Evolutionary conservation across 2,888 invertebrate genomes (phyloP).

Genomic region (Caenorhabditis drosophilae): DNA sequence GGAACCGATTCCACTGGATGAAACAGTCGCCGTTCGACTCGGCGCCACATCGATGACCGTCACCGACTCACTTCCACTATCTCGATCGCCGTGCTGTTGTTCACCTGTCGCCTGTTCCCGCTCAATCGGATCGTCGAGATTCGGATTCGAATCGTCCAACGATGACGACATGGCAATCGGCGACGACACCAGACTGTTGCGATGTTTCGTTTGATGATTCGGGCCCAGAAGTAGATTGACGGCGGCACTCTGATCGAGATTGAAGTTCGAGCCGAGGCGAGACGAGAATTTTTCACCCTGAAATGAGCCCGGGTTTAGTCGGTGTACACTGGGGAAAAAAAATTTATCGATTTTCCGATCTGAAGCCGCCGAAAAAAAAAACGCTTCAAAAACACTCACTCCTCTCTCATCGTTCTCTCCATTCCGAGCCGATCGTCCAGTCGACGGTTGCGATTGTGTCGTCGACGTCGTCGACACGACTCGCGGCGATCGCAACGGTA

Average conservation of each 20-base stretch:
- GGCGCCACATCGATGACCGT: neutral
- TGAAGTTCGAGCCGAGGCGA: conserved; percentile 46
- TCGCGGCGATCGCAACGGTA: conserved; percentile 24
- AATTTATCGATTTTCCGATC: no score
- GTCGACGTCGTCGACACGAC: neutral
- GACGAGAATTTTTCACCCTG: conserved; percentile 42
- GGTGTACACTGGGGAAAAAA: no score
- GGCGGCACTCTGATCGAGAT: conserved; percentile 34
- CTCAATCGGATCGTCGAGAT: conserved; percentile 13
- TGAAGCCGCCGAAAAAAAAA: no score
- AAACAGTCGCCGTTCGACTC: no score
- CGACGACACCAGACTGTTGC: neutral
- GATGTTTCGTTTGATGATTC: conserved; percentile 5
- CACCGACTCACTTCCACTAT: neutral
- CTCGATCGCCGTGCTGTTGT: neutral
- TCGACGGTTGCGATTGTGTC: conserved; percentile 15
- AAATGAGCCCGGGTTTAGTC: no score
- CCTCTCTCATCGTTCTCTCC: conserved; percentile 25
- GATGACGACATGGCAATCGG: neutral
- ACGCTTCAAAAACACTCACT: conserved; percentile 12
- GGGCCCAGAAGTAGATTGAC: conserved; percentile 30
- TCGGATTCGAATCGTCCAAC: conserved; percentile 11
- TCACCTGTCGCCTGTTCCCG: neutral
- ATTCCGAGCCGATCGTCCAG: conserved; percentile 8
- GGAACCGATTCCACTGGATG: no score